Conservation (phyloP, 2,888 invertebrate species). For the Drosophila borborema region DNA sequence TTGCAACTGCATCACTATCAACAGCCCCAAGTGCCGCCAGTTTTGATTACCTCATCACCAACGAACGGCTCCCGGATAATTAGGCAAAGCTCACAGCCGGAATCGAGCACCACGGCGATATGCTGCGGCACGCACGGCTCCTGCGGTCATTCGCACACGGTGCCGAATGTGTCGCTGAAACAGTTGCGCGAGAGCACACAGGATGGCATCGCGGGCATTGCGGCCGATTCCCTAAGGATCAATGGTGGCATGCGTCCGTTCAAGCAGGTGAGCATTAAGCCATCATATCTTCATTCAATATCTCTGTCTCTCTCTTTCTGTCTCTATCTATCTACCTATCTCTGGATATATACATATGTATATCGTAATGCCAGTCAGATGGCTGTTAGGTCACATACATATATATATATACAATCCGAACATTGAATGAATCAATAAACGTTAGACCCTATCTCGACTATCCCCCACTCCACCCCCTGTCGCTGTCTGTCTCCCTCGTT, state of each 20-base stretch:
- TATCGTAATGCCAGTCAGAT: neutral
- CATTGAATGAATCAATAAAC: constrained; percentile 21
- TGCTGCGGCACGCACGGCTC: constrained; percentile 87
- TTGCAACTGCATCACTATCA: constrained; percentile 59
- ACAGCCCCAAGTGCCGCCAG: constrained; percentile 87
- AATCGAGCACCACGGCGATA: constrained; percentile 83
- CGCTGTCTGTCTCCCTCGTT: neutral
- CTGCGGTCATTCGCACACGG: constrained; percentile 88
- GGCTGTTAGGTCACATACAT: constrained; percentile 6
- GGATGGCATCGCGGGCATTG: constrained; percentile 97
- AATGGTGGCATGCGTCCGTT: constrained; percentile 98
- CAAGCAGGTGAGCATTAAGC: constrained; percentile 91
- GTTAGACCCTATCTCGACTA: neutral
- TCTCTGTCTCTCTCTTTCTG: neutral
- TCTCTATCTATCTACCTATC: neutral
- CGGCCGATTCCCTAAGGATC: constrained; percentile 97
- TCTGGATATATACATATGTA: neutral
- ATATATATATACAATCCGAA: constrained; percentile 23
- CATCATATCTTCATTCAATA: neutral
- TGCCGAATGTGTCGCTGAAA: constrained; percentile 93
- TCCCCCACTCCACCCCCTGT: neutral
- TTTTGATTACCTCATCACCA: constrained; percentile 89
- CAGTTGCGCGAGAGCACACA: constrained; percentile 92
- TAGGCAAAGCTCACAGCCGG: constrained; percentile 87
- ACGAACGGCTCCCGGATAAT: constrained; percentile 91